Percentiles rank a stretch among this genome's conserved stretches.
phyloP scores from a whole-genome alignment of 2,888 invertebrate genomes.

The Mamestra brassicae region DNA sequence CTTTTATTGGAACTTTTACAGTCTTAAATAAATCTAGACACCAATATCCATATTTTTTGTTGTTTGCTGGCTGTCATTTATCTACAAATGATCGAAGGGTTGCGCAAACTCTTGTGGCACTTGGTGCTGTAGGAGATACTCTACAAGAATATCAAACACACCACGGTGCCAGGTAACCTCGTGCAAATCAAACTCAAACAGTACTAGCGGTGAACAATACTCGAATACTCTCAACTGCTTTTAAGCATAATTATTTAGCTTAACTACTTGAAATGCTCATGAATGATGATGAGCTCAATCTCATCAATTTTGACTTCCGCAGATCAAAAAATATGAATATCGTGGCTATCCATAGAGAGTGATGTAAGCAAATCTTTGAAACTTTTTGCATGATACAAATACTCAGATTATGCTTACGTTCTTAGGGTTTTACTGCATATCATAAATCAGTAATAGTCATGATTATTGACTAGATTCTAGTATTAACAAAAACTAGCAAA shows the following conservation, averaged over 20 bases:
- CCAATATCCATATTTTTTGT: slow-evolving; percentile 90
- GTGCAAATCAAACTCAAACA: slow-evolving; percentile 83
- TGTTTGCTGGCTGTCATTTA: slow-evolving; percentile 88
- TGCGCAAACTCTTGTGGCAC: slow-evolving; percentile 73
- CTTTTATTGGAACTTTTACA: slow-evolving; percentile 70
- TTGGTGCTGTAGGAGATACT: slow-evolving; percentile 70
- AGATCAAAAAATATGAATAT: slow-evolving; percentile 89
- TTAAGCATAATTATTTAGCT: slow-evolving; percentile 67
- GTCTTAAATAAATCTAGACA: slow-evolving; percentile 70
- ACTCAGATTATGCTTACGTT: slow-evolving; percentile 23
- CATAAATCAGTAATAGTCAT: slow-evolving; percentile 25
- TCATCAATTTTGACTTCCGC: slow-evolving; percentile 50
- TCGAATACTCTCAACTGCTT: slow-evolving; percentile 58
- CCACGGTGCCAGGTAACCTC: slow-evolving; percentile 64
- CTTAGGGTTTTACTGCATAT: slow-evolving; percentile 28
- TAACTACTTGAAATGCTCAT: slow-evolving; percentile 73
- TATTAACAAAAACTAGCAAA: slow-evolving; percentile 37
- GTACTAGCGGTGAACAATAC: slow-evolving; percentile 73
- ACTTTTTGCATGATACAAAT: slow-evolving; percentile 43
- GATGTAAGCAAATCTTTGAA: slow-evolving; percentile 63
- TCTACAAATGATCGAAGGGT: slow-evolving; percentile 68
- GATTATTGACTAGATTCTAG: slow-evolving; percentile 26
- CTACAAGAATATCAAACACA: slow-evolving; percentile 64
- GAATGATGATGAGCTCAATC: slow-evolving; percentile 62
- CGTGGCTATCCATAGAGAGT: slow-evolving; percentile 70